Evolutionary conservation across 2,888 invertebrate species (phyloP), one percentile per base, ranked within the genome.

Genomic region (Rhagonycha fulva): DNA sequence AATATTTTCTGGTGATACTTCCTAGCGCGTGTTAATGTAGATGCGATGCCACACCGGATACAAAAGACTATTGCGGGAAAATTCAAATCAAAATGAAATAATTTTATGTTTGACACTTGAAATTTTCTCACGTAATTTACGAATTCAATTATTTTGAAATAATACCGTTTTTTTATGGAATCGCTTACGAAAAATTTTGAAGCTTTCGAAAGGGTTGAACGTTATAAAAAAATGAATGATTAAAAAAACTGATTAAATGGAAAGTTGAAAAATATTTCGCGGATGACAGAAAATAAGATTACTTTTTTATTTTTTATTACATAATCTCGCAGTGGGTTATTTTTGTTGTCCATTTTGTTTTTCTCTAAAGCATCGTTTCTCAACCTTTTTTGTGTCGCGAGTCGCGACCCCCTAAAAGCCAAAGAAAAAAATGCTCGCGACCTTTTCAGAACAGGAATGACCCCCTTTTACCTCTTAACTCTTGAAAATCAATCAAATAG

Each of bases 101-200:
- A 47, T 47, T 47, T 47, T 66, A 68, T 23, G 71, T 82, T 79
- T 83, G 82, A 83, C 83, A 83, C 82, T 80, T 79, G 78, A 82
- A 82, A 80, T 83, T 82, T 71, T 76, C 70, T 70, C 68, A 30
- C 28, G 47, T 47, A 70, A 67, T 69, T 67, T 71, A 19, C 63
- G 62, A 71, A 71, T 78, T 78, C 76, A 76, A 74, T 66, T 76
- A 74, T 76, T 76, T 74, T 68, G 60, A 68, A 71, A 73, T 61
- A 47, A 47, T n/a, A 7, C 7, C 4, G 9, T 47, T 47, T 47
- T 47, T 2, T n/a, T n/a, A n/a, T 47, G 2, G 9, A 47, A 47
- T 47, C n/a, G 2, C 7, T n/a, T n/a, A 47, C 32, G 7, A 47
- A 47, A 47, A 47, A 47, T 47, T 47, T 47, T n/a, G 47, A n/a